These are phyloP conservation scores for Blastomussa wellsi DNA, from an alignment of 92 coral and sea anemone genomes.

Conservation along the genomic window DNA sequence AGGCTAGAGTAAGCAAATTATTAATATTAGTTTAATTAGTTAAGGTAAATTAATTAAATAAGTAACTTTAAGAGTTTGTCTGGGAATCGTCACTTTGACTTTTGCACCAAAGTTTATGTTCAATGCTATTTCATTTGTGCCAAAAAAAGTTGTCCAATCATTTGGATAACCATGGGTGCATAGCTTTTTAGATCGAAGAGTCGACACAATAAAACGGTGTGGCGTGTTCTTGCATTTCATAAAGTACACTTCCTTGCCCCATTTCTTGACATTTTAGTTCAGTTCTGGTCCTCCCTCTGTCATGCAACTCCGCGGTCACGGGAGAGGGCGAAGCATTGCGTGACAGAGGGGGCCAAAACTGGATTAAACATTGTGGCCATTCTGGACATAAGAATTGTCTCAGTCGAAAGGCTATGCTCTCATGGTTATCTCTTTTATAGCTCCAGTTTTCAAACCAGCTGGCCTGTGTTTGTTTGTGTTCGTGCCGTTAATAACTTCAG, in stretches of 20 bases:
- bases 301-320: too few relatives aligned
- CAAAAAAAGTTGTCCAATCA: conserved; percentile 5
- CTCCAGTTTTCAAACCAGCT: conserved; percentile 60
- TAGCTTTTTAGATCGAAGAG: too few relatives aligned
- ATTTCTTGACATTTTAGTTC: too few relatives aligned
- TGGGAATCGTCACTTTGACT: background rate
- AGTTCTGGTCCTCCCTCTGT: too few relatives aligned
- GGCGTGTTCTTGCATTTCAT: too few relatives aligned
- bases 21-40: conserved; percentile 5
- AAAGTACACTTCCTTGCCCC: too few relatives aligned
- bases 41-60: background rate
- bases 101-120: conserved; percentile 7
- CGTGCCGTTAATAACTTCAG: conserved; percentile 3
- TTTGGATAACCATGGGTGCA: conserved; percentile 4
- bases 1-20: background rate
- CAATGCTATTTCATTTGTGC: conserved; percentile 16
- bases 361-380: too few relatives aligned
- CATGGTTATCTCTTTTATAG: background rate
- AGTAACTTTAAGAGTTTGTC: background rate
- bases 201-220: too few relatives aligned
- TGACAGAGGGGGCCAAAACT: too few relatives aligned
- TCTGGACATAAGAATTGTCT: background rate
- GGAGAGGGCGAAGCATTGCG: too few relatives aligned
- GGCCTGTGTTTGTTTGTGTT: conserved; percentile 78
- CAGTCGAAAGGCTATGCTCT: conserved; percentile 1